Evolutionary conservation across 2,888 invertebrate genomes (phyloP).

Genomic region (Horisme vitalbata): DNA sequence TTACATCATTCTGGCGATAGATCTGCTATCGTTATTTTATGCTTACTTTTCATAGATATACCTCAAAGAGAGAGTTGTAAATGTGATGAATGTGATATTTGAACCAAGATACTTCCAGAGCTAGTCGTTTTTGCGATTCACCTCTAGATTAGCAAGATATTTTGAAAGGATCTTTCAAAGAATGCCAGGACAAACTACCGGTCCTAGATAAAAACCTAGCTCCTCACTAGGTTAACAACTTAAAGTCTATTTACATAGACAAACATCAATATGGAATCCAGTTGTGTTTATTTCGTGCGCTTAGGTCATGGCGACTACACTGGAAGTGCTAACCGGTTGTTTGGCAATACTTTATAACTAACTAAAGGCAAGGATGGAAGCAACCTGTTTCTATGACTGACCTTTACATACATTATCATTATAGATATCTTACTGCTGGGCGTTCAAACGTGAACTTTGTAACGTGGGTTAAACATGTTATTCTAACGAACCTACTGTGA

Average conservation of each 20-base stretch:
- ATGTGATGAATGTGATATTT: too few species aligned
- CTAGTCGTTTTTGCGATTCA: too few species aligned
- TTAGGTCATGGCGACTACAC: slow-evolving; percentile 38
- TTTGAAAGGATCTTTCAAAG: background rate
- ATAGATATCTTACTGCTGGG: slow-evolving; percentile 7
- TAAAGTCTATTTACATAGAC: slow-evolving; percentile 10
- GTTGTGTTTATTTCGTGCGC: slow-evolving; percentile 19
- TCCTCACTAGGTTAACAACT: slow-evolving; percentile 9
- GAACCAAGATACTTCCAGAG: too few species aligned
- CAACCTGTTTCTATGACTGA: slow-evolving; percentile 46
- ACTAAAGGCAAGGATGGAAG: slow-evolving; percentile 33
- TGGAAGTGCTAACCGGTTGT: slow-evolving; percentile 42
- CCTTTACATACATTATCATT: slow-evolving; percentile 37
- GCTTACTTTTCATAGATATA: too few species aligned
- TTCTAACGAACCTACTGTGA: too few species aligned
- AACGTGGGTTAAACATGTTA: background rate
- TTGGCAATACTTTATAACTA: slow-evolving; percentile 39
- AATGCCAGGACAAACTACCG: background rate
- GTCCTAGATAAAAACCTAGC: slow-evolving; percentile 6
- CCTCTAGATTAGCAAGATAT: too few species aligned
- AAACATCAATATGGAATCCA: slow-evolving; percentile 17
- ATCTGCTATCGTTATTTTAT: too few species aligned
- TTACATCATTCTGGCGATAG: too few species aligned
- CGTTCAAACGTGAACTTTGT: slow-evolving; percentile 1
- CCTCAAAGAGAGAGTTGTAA: too few species aligned